Percentiles rank a stretch among this genome's conserved stretches.
These are phyloP conservation scores for Trigoniulus corallinus DNA, from an alignment of 1,140 invertebrate genomes.

Conservation along the genomic window DNA sequence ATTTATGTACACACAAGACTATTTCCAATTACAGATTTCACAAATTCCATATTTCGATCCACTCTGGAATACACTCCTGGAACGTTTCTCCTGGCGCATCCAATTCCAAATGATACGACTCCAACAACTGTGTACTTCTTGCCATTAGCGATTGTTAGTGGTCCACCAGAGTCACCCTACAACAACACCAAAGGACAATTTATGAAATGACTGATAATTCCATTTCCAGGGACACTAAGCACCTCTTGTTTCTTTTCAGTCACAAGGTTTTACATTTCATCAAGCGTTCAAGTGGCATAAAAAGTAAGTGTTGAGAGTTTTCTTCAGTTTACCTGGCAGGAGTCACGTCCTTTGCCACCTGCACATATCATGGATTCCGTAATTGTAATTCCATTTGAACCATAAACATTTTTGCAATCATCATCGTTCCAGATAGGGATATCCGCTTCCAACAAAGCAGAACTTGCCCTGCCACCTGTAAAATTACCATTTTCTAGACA, in stretches of 20 bases:
- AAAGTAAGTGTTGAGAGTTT: no score
- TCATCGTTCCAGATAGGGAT: background rate
- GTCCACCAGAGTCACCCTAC: conserved; percentile 72
- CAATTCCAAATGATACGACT: conserved; percentile 75
- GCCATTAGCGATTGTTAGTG: conserved; percentile 65
- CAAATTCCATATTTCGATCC: background rate
- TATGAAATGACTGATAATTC: no score
- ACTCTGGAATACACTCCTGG: background rate
- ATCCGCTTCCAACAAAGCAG: background rate
- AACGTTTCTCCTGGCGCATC: background rate
- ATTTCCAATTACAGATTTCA: no score
- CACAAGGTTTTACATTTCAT: no score
- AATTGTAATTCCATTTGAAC: background rate
- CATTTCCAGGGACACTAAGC: no score
- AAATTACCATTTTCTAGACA: no score
- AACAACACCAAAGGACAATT: no score
- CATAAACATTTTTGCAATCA: background rate
- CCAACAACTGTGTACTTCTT: conserved; percentile 76
- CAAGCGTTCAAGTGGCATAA: no score
- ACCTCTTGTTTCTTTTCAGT: no score
- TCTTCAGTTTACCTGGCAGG: background rate
- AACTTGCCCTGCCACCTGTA: background rate
- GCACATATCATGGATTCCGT: background rate
- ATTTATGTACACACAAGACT: no score
- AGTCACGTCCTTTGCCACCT: background rate